Evolutionary conservation across 2,113 vertebrate species (phyloP).

Genomic region (Cynocephalus volans): DNA sequence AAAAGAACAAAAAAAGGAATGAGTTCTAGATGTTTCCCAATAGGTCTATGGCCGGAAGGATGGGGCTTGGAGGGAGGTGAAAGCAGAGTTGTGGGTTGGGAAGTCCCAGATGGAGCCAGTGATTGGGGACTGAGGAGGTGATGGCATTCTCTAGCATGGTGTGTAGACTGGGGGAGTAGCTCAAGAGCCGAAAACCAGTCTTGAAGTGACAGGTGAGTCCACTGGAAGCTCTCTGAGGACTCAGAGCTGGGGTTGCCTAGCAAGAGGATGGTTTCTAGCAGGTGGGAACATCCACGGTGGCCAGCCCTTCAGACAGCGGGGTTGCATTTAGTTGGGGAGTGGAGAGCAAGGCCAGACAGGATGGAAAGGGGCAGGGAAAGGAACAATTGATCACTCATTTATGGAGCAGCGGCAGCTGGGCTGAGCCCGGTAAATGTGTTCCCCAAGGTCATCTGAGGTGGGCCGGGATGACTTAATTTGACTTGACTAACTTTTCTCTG

Average conservation of each 20-base stretch:
- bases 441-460: accelerated
- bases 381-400: background rate
- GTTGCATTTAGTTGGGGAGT: background rate
- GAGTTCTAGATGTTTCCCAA: background rate
- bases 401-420: background rate
- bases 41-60: background rate
- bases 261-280: background rate
- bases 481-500: background rate
- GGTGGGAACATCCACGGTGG: background rate
- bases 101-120: background rate
- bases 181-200: background rate
- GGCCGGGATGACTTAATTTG: background rate
- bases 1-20: background rate
- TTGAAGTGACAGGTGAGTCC: background rate
- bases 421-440: background rate
- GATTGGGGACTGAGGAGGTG: background rate
- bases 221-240: background rate
- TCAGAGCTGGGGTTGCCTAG: background rate
- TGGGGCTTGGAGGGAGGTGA: background rate
- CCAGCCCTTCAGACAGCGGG: background rate
- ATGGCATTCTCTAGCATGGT: background rate
- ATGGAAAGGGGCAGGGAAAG: background rate
- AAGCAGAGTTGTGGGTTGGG: background rate
- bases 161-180: background rate
- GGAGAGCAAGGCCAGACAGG: too few relatives aligned